phyloP scores from a whole-genome alignment of 1,140 invertebrate genomes.

The Diploscapter pachys region DNA sequence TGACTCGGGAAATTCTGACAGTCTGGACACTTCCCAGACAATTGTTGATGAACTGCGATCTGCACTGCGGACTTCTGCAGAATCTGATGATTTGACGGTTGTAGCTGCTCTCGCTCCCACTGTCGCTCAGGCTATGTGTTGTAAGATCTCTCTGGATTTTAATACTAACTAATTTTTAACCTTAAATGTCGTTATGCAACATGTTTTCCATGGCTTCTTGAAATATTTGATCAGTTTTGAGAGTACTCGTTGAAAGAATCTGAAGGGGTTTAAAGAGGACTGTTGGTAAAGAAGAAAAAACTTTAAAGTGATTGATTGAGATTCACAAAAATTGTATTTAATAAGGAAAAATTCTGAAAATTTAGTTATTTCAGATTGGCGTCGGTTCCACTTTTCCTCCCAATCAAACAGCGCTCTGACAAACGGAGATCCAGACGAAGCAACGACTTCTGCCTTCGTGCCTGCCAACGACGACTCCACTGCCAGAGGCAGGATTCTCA shows the following conservation, averaged over 20 bases:
- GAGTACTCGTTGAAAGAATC: too few species aligned
- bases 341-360: background rate
- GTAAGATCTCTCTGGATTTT: conserved; percentile 4
- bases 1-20: background rate
- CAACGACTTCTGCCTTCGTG: too few species aligned
- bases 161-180: background rate
- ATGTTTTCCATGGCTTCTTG: background rate
- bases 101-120: conserved; percentile 18
- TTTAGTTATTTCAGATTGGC: conserved; percentile 1
- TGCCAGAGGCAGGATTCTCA: conserved; percentile 11
- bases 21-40: conserved; percentile 1
- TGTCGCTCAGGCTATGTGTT: conserved; percentile 26
- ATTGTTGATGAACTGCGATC: conserved; percentile 4
- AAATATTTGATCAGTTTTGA: too few species aligned
- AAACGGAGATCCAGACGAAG: too few species aligned
- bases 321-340: background rate
- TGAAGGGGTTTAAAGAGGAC: too few species aligned
- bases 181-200: background rate
- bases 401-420: too few species aligned
- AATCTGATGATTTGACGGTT: conserved; percentile 1
- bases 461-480: too few species aligned
- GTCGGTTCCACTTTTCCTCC: too few species aligned
- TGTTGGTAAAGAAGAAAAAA: conserved; percentile 12
- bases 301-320: background rate
- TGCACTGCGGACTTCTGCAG: background rate